phyloP scores from a whole-genome alignment of 1,140 invertebrate species.

The Vanessa tameamea region DNA sequence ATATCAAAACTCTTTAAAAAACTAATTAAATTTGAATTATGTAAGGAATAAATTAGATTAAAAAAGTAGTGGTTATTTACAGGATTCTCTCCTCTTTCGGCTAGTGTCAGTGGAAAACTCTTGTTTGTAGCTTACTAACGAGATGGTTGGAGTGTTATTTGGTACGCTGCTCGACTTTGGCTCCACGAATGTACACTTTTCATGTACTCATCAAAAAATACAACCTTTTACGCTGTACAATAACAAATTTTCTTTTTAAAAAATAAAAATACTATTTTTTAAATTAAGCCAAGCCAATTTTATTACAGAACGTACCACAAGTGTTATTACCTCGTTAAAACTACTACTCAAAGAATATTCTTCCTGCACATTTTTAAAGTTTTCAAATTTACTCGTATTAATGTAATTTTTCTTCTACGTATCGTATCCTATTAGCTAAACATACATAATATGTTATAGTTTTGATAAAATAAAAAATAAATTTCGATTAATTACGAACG shows the following conservation, averaged over 20 bases:
- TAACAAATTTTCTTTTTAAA: not conserved
- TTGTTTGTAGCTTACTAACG: slow-evolving; percentile 12
- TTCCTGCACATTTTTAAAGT: too few species aligned
- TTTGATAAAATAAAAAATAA: too few species aligned
- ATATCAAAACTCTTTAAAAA: not conserved
- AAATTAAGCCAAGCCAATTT: not conserved
- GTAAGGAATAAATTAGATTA: not conserved
- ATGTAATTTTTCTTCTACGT: too few species aligned
- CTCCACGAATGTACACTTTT: slow-evolving; percentile 5
- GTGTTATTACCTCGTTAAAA: not conserved
- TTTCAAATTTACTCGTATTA: too few species aligned
- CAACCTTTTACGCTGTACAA: slow-evolving; percentile 3
- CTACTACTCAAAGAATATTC: not conserved
- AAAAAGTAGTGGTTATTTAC: not conserved
- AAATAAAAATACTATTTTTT: slow-evolving; percentile 1
- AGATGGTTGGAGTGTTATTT: slow-evolving; percentile 7
- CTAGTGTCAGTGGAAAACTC: slow-evolving; percentile 8
- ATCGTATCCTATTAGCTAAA: too few species aligned
- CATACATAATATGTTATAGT: too few species aligned
- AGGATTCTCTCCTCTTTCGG: not conserved
- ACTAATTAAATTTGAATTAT: not conserved
- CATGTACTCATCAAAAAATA: not conserved
- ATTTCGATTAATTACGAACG: too few species aligned
- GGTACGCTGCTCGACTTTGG: slow-evolving; percentile 9
- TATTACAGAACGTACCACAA: not conserved